Percentiles rank a stretch among this genome's conserved stretches.
Conservation (phyloP, 2,113 vertebrate genomes). For the Catagonus wagneri region DNA sequence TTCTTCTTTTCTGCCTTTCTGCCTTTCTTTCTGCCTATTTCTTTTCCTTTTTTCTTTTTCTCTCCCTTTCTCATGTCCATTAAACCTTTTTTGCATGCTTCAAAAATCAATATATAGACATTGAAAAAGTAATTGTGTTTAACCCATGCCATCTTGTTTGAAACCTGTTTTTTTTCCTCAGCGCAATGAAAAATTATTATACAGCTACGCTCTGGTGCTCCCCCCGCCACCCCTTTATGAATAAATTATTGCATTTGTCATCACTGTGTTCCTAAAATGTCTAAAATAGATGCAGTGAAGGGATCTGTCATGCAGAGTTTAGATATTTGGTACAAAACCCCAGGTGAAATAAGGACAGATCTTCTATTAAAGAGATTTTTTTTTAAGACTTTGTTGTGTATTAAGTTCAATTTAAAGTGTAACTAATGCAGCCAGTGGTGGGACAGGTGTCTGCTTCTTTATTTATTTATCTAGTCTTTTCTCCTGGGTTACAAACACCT, state of each 20-base stretch:
- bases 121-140: background rate
- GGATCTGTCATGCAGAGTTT: constrained; percentile 45
- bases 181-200: background rate
- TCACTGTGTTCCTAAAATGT: constrained; percentile 41
- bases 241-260: constrained; percentile 35
- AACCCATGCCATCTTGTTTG: background rate
- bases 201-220: background rate
- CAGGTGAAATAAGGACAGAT: constrained; percentile 65
- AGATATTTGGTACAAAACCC: constrained; percentile 25
- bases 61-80: background rate
- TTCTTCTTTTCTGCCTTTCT: background rate
- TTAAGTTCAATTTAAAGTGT: background rate
- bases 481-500: background rate
- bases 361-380: background rate
- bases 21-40: background rate
- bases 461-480: background rate
- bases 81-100: constrained; percentile 3
- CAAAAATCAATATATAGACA: background rate
- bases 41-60: background rate
- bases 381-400: background rate
- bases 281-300: constrained; percentile 30
- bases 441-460: background rate
- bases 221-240: background rate
- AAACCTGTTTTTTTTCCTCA: background rate
- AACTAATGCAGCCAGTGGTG: background rate